phyloP scores from a whole-genome alignment of 2,113 vertebrate genomes.

The Periophthalmus modestus region DNA sequence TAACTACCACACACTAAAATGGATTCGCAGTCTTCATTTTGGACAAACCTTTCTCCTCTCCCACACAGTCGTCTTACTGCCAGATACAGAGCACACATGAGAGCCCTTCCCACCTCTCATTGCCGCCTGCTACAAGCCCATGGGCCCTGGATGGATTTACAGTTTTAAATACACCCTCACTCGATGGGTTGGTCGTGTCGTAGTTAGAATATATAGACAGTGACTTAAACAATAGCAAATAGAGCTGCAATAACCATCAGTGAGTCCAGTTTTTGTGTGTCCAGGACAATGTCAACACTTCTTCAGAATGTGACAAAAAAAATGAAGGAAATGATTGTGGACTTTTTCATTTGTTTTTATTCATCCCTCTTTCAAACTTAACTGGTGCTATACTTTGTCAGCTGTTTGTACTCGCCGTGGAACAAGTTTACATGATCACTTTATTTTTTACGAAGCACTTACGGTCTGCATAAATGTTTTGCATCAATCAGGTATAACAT shows the following conservation, averaged over 20 bases:
- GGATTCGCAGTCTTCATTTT: slow-evolving; percentile 24
- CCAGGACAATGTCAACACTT: slow-evolving; percentile 51
- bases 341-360: slow-evolving; percentile 29
- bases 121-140: slow-evolving; percentile 42
- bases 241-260: slow-evolving; percentile 74
- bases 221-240: slow-evolving; percentile 65
- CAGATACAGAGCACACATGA: slow-evolving; percentile 45
- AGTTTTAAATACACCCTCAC: slow-evolving; percentile 32
- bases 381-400: slow-evolving; percentile 74
- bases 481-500: background rate
- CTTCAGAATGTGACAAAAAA: slow-evolving; percentile 46
- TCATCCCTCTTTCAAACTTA: slow-evolving; percentile 48
- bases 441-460: slow-evolving; percentile 17
- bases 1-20: slow-evolving; percentile 17
- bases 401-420: slow-evolving; percentile 52
- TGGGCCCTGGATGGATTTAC: slow-evolving; percentile 28
- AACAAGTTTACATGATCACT: slow-evolving; percentile 47
- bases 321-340: slow-evolving; percentile 40
- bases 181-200: slow-evolving; percentile 51
- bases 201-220: slow-evolving; percentile 67
- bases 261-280: slow-evolving; percentile 68
- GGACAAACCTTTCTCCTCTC: slow-evolving; percentile 28
- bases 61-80: slow-evolving; percentile 49
- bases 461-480: background rate
- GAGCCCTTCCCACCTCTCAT: slow-evolving; percentile 37